Conservation (phyloP, 2,113 vertebrate species). For the Nesogale talazaci region DNA sequence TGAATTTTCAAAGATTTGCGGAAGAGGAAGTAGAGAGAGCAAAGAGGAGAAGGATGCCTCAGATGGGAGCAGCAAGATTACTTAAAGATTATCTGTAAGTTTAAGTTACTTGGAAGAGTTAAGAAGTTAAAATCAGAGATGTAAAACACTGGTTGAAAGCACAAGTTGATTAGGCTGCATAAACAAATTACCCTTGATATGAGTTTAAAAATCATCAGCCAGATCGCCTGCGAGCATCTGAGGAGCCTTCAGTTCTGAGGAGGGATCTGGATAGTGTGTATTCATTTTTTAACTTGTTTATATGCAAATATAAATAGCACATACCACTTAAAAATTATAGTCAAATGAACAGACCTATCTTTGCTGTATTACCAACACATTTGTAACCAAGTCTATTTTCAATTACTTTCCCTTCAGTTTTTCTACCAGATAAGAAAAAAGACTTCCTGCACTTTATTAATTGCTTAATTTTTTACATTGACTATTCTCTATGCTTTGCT, state of each 20-base stretch:
- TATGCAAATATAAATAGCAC: not conserved
- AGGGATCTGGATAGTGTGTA: not conserved
- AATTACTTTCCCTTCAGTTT: not conserved
- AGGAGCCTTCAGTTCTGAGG: not conserved
- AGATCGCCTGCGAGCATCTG: not conserved
- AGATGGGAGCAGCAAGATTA: not conserved
- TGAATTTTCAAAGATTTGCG: not conserved
- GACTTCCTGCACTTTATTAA: not conserved
- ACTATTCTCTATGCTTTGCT: not conserved
- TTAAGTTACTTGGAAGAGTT: not conserved
- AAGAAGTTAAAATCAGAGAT: not conserved
- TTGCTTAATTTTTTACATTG: not conserved
- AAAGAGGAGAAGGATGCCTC: not conserved
- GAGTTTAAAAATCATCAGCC: not conserved
- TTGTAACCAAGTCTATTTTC: not conserved
- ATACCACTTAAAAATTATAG: not conserved
- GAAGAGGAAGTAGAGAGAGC: not conserved
- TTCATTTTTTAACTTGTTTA: not conserved
- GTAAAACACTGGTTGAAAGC: not conserved
- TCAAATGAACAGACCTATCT: not conserved
- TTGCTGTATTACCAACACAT: no score
- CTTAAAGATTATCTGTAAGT: not conserved
- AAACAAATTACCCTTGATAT: not conserved
- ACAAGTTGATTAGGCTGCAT: not conserved
- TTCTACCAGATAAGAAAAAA: not conserved